A percentile compares a stretch with the other conserved stretches of the same genome.
Conservation (phyloP, 2,797 vertebrate species). For the Balearica regulorum region DNA sequence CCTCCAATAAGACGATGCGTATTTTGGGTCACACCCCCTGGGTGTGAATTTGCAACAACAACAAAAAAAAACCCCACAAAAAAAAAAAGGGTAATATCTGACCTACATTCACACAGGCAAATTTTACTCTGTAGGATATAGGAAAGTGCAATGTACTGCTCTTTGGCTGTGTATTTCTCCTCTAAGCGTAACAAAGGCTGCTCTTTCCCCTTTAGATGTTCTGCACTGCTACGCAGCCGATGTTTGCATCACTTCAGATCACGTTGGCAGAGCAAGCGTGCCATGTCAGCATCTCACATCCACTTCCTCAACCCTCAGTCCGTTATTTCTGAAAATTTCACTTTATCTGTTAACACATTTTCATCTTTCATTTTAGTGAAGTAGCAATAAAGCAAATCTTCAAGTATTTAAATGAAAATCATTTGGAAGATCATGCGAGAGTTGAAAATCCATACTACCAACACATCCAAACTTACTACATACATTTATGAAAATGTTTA, state of each 20-base stretch:
- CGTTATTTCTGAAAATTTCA: not conserved
- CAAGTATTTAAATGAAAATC: not conserved
- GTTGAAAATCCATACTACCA: not conserved
- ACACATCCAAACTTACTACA: not conserved
- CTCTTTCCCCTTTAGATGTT: not conserved
- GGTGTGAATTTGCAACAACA: not conserved
- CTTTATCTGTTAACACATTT: not conserved
- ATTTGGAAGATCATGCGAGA: not conserved
- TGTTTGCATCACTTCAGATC: not conserved
- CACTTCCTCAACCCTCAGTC: not conserved
- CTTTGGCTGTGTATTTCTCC: not conserved
- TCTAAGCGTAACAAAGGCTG: not conserved
- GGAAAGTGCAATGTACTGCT: not conserved
- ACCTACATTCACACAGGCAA: not conserved
- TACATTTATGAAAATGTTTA: not conserved
- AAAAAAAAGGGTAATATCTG: not conserved
- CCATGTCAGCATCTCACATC: not conserved
- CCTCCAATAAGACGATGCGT: fast-evolving
- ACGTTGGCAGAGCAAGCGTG: not conserved
- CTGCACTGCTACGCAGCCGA: fast-evolving
- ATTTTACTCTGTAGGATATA: not conserved
- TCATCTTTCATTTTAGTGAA: not conserved
- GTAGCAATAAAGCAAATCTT: not conserved
- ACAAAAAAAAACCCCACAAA: not conserved
- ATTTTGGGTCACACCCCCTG: not conserved